Percentiles rank a stretch among this genome's conserved stretches.
These are phyloP conservation scores for Alosa alosa DNA, from an alignment of 2,113 vertebrate genomes.

Conservation along the genomic window DNA sequence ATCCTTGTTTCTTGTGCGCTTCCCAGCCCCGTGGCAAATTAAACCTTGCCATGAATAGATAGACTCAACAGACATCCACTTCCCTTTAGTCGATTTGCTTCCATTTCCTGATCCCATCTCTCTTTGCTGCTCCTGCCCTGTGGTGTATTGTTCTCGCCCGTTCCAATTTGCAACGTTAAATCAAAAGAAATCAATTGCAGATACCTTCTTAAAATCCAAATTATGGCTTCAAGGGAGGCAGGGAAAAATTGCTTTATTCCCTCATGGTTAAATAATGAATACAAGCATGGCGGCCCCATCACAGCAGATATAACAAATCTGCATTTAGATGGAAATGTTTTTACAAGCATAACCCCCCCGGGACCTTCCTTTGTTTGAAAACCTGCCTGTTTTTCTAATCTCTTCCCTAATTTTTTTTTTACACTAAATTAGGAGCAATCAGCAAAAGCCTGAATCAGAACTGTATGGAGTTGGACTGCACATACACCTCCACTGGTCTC, in stretches of 20 bases:
- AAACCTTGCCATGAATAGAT: background rate
- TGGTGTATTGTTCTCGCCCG: conserved; percentile 28
- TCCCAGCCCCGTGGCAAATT: background rate
- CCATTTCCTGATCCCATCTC: background rate
- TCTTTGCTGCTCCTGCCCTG: background rate
- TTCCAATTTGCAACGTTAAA: conserved; percentile 53
- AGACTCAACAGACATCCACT: background rate
- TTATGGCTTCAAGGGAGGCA: conserved; percentile 42
- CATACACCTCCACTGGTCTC: background rate
- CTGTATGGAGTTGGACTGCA: background rate
- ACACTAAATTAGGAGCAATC: conserved; percentile 49
- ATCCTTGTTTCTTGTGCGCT: background rate
- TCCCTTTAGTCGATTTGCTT: background rate
- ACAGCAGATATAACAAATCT: conserved; percentile 63
- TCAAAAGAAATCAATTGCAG: conserved; percentile 53
- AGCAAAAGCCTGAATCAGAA: conserved; percentile 29
- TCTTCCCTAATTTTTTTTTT: conserved; percentile 35
- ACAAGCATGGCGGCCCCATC: conserved; percentile 46
- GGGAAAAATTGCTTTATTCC: conserved; percentile 46
- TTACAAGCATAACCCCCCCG: conserved; percentile 57
- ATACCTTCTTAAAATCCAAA: conserved; percentile 51
- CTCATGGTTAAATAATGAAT: conserved; percentile 60
- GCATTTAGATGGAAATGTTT: conserved; percentile 77
- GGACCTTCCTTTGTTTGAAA: conserved; percentile 62
- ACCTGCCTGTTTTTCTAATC: conserved; percentile 52